A percentile compares a stretch with the other conserved stretches of the same genome.
phyloP scores from a whole-genome alignment of 2,797 vertebrate genomes.

The Neopelma chrysocephalum region DNA sequence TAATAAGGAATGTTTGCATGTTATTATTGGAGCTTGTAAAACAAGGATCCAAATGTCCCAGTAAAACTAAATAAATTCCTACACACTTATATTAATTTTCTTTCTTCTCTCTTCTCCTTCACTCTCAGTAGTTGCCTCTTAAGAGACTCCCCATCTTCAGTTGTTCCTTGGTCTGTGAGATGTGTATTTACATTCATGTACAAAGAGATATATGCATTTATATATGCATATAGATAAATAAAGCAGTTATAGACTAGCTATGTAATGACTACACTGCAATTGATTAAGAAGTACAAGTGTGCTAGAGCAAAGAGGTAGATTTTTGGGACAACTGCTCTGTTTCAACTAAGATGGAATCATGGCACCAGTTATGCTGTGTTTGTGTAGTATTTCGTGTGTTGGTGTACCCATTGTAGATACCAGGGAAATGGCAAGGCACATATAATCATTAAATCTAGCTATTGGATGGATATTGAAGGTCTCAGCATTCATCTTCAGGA shows the following conservation, averaged over 20 bases:
- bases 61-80: background rate
- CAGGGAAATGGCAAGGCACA: background rate
- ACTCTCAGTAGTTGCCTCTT: background rate
- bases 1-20: background rate
- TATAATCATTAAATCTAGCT: background rate
- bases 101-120: background rate
- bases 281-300: background rate
- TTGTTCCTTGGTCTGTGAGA: background rate
- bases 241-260: background rate
- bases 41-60: background rate
- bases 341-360: background rate
- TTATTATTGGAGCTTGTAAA: background rate
- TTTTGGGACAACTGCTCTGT: background rate
- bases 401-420: background rate
- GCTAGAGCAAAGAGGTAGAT: background rate
- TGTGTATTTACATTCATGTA: background rate
- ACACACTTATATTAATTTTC: background rate
- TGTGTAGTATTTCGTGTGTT: background rate
- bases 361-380: background rate
- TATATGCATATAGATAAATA: background rate
- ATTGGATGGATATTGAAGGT: background rate
- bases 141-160: rapidly evolving
- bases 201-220: background rate
- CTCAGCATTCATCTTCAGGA: background rate
- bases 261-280: background rate